These are phyloP conservation scores for Morone saxatilis DNA, from an alignment of 2,113 vertebrate species.

Conservation along the genomic window DNA sequence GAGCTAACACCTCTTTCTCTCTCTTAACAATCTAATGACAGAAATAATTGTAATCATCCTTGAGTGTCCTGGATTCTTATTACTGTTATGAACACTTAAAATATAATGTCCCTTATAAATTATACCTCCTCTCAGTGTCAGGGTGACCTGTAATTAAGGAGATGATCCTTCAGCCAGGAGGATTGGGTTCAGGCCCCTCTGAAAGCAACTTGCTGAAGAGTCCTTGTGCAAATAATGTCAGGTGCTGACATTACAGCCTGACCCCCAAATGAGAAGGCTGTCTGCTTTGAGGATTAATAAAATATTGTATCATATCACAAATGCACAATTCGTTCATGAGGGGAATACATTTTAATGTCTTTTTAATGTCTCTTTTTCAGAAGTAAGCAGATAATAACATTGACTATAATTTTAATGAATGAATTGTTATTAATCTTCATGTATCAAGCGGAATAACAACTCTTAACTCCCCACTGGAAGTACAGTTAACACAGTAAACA, in stretches of 20 bases:
- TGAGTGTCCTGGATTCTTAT: constrained; percentile 52
- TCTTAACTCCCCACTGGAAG: neutral
- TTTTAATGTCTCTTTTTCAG: neutral
- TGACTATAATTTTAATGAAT: neutral
- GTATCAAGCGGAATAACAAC: neutral
- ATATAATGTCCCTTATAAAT: constrained; percentile 65
- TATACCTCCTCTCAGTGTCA: constrained; percentile 63
- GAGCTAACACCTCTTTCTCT: neutral
- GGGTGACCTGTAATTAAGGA: constrained; percentile 68
- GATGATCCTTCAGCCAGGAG: constrained; percentile 41
- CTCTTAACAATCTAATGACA: constrained; percentile 35
- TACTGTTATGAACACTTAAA: constrained; percentile 50
- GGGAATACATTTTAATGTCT: neutral
- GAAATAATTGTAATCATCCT: constrained; percentile 49
- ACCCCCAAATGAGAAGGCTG: constrained; percentile 27
- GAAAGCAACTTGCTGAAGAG: constrained; percentile 45
- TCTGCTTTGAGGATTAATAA: constrained; percentile 39
- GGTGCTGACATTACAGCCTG: constrained; percentile 46
- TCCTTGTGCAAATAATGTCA: constrained; percentile 57
- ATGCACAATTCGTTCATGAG: neutral
- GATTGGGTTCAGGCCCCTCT: constrained; percentile 45
- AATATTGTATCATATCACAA: neutral
- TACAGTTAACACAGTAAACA: neutral
- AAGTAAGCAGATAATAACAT: neutral
- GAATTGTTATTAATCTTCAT: neutral